Conservation (phyloP, 2,797 vertebrate species). For the Vespertilio murinus region DNA sequence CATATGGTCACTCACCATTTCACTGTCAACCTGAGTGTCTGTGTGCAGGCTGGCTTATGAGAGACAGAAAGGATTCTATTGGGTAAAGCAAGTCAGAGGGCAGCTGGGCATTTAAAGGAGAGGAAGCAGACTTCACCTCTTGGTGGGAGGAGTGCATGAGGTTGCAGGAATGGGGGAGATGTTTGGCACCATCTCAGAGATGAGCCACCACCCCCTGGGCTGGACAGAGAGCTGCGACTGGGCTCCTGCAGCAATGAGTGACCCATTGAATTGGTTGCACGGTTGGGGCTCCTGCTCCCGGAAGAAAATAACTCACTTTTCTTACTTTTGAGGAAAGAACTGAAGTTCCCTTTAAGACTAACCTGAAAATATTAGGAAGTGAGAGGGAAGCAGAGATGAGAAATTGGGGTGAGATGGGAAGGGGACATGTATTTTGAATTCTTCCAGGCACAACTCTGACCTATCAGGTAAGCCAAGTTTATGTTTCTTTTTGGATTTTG, state of each 20-base stretch:
- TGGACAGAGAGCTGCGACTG: background rate
- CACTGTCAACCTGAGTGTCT: background rate
- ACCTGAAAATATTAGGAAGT: background rate
- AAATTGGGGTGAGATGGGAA: background rate
- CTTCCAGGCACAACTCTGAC: background rate
- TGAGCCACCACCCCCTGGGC: fast-evolving
- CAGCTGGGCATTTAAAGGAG: background rate
- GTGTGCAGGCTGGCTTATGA: background rate
- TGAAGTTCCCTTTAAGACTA: background rate
- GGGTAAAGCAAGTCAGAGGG: background rate
- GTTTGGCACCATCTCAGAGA: background rate
- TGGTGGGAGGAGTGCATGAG: background rate
- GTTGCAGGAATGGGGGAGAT: background rate
- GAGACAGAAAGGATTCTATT: background rate
- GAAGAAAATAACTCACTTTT: background rate
- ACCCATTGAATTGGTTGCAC: too few relatives aligned
- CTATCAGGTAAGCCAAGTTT: background rate
- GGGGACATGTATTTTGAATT: background rate
- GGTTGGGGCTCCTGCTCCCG: background rate
- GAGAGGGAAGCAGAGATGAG: background rate
- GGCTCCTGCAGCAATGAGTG: background rate
- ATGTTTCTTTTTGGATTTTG: background rate
- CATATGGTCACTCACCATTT: background rate
- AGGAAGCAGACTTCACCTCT: background rate
- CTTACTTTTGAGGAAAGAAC: background rate